These are phyloP conservation scores for Scaptomyza polygonia DNA, from an alignment of 2,888 invertebrate species.

Conservation along the genomic window DNA sequence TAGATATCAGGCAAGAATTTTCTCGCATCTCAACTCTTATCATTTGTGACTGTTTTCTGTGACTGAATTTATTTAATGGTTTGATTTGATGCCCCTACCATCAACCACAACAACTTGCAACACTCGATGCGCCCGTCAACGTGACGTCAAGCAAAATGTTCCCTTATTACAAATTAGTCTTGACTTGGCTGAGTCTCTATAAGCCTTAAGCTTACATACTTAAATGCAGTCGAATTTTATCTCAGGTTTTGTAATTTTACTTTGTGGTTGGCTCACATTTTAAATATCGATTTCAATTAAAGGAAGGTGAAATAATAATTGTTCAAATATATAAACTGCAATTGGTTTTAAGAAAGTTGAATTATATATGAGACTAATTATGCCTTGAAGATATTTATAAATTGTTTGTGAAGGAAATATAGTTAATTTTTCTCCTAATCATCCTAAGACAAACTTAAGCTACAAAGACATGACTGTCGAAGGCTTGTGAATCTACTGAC, in stretches of 20 bases:
- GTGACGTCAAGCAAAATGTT: conserved; percentile 13
- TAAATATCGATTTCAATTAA: not conserved
- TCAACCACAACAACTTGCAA: not conserved
- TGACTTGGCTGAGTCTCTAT: not conserved
- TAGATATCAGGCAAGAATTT: conserved; percentile 38
- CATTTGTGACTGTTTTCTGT: too few species aligned
- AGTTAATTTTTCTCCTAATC: too few species aligned
- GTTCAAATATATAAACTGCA: not conserved
- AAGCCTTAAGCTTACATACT: conserved; percentile 6
- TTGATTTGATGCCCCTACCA: conserved; percentile 29
- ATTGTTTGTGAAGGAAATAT: too few species aligned
- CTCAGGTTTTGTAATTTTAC: not conserved
- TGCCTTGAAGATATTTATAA: not conserved
- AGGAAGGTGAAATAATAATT: not conserved
- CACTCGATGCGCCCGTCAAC: conserved; percentile 8
- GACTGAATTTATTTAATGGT: too few species aligned
- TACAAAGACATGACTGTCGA: too few species aligned
- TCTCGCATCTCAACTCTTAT: conserved; percentile 49
- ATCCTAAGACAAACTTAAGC: too few species aligned
- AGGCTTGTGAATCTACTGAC: too few species aligned
- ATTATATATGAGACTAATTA: not conserved
- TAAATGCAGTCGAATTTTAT: conserved; percentile 2
- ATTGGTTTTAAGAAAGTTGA: not conserved
- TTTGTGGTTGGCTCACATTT: too few species aligned
- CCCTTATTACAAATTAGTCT: conserved; percentile 12